phyloP scores from a whole-genome alignment of 2,888 invertebrate species.

The Mongoloraphidia duomilia region DNA sequence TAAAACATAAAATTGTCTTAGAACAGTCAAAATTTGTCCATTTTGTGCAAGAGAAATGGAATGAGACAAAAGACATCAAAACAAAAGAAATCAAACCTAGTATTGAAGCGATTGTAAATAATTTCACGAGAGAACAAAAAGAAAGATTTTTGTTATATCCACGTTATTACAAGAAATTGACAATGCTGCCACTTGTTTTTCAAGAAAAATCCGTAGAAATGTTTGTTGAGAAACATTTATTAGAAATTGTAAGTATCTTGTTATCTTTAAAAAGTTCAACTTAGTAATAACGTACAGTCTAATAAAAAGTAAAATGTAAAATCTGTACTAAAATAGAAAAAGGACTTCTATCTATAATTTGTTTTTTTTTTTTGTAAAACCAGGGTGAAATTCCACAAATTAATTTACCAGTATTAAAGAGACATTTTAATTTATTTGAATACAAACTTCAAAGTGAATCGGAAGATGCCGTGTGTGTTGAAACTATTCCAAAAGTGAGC shows the following conservation, averaged over 20 bases:
- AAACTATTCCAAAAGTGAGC: not conserved
- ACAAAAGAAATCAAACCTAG: not conserved
- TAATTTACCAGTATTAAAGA: no score
- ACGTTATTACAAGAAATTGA: not conserved
- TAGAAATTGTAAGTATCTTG: not conserved
- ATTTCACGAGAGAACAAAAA: not conserved
- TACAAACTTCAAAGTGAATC: not conserved
- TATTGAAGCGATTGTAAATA: not conserved
- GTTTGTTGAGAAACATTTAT: not conserved
- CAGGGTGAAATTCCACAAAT: no score
- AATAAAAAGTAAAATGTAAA: no score
- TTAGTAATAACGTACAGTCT: no score
- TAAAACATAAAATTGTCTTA: not conserved
- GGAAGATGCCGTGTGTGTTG: not conserved
- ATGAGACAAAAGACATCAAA: not conserved
- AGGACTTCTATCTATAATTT: no score
- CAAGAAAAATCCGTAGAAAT: not conserved
- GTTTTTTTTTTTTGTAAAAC: no score
- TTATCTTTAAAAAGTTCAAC: no score
- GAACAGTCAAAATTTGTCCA: not conserved
- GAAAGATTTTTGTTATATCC: not conserved
- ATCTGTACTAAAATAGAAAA: no score
- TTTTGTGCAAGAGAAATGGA: not conserved
- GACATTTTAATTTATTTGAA: no score
- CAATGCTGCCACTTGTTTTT: not conserved